A percentile compares a stretch with the other conserved stretches of the same genome.
phyloP scores from a whole-genome alignment of 1,140 invertebrate genomes.

The Drosophila seguyi region DNA sequence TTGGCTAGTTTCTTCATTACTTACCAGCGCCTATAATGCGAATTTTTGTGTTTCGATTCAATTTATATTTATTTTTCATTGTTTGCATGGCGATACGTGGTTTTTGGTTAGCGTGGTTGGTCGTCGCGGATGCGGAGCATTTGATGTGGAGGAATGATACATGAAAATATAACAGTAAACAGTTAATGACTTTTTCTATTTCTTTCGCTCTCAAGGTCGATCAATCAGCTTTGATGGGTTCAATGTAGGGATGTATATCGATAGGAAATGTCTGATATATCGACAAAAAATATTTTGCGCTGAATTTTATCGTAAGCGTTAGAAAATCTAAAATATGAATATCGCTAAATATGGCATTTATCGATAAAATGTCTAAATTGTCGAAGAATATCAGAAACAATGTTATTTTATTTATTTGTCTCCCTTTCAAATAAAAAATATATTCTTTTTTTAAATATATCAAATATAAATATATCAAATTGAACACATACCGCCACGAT shows the following conservation, averaged over 20 bases:
- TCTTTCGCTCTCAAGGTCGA: constrained; percentile 1
- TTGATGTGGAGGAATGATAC: constrained; percentile 61
- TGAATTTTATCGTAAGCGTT: not conserved
- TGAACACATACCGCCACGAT: not conserved
- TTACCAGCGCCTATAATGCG: constrained; percentile 70
- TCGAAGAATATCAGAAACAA: not conserved
- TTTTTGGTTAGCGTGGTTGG: constrained; percentile 58
- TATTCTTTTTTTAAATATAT: not conserved
- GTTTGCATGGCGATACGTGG: constrained; percentile 66
- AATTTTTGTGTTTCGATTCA: constrained; percentile 37
- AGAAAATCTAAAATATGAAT: not conserved
- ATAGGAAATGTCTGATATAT: not conserved
- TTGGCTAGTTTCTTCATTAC: constrained; percentile 31
- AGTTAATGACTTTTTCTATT: constrained; percentile 37
- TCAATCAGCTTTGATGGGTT: constrained; percentile 24
- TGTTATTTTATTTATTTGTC: not conserved
- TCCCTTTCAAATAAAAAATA: not conserved
- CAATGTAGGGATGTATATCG: not conserved
- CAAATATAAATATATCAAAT: too few species aligned
- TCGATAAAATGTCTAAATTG: not conserved
- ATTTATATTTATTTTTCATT: constrained; percentile 26
- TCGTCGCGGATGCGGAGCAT: constrained; percentile 55
- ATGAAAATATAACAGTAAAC: constrained; percentile 63
- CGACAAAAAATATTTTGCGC: not conserved
- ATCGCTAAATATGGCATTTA: not conserved